These are phyloP conservation scores for Ctenomys sociabilis DNA, from an alignment of 2,113 vertebrate species.

Conservation along the genomic window DNA sequence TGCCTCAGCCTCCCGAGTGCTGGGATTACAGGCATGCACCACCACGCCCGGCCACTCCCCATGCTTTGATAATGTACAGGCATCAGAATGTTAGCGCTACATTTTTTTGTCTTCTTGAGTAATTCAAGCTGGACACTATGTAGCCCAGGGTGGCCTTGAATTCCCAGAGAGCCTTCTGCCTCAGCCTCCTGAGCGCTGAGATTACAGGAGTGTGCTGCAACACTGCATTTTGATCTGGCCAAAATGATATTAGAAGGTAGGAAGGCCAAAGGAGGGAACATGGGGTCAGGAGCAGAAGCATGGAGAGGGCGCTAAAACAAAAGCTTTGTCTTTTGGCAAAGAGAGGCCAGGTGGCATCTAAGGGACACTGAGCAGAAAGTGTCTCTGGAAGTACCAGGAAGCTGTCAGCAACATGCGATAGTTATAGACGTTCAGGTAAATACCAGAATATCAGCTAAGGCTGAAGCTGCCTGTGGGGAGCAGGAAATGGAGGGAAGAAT, in stretches of 20 bases:
- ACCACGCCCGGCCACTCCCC: not conserved
- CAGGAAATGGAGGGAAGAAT: not conserved
- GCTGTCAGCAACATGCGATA: not conserved
- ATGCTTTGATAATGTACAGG: not conserved
- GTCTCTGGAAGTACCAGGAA: not conserved
- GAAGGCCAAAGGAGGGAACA: not conserved
- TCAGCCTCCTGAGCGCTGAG: not conserved
- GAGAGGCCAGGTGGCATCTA: not conserved
- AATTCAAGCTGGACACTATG: not conserved
- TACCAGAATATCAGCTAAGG: not conserved
- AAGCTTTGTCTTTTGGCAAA: not conserved
- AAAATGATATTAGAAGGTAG: not conserved
- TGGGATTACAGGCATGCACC: too few relatives aligned
- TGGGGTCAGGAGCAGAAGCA: rapidly evolving
- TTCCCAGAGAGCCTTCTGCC: not conserved
- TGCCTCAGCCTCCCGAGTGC: too few relatives aligned
- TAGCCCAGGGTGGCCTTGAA: not conserved
- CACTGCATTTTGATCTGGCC: not conserved
- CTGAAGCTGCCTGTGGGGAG: not conserved
- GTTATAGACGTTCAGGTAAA: not conserved
- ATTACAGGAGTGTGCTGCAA: not conserved
- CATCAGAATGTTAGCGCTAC: not conserved
- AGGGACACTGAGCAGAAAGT: not conserved
- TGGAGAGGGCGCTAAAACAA: not conserved
- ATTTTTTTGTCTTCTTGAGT: not conserved